These are phyloP conservation scores for Nineta flava DNA, from an alignment of 2,888 invertebrate genomes.

Conservation along the genomic window DNA sequence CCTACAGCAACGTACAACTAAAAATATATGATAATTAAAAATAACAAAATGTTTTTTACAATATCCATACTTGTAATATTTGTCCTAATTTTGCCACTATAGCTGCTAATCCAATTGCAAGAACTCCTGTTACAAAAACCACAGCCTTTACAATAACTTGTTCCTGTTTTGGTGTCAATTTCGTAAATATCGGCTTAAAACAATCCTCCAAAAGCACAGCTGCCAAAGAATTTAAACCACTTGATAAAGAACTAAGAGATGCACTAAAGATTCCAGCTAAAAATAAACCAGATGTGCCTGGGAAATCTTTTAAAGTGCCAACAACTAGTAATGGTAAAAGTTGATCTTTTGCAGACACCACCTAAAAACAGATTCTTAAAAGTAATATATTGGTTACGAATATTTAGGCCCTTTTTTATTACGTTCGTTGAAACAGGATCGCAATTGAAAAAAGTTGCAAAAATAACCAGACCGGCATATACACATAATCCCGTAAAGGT, in stretches of 20 bases:
- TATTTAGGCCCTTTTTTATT: slow-evolving; percentile 10
- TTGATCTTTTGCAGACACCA: slow-evolving; percentile 19
- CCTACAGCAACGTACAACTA: slow-evolving; percentile 26
- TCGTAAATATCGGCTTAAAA: slow-evolving; percentile 14
- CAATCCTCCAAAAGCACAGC: slow-evolving; percentile 21
- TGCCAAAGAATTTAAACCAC: slow-evolving; percentile 21
- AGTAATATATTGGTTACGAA: background rate
- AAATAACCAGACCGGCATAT: slow-evolving; percentile 25
- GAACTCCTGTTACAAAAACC: slow-evolving; percentile 16
- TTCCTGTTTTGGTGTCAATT: slow-evolving; percentile 15
- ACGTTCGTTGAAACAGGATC: slow-evolving; percentile 23
- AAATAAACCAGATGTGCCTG: slow-evolving; percentile 36
- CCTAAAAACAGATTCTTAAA: background rate
- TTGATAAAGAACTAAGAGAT: slow-evolving; percentile 27
- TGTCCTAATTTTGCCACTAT: slow-evolving; percentile 64
- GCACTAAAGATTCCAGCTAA: slow-evolving; percentile 39
- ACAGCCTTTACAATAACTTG: slow-evolving; percentile 17
- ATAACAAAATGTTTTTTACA: background rate
- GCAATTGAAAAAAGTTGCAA: slow-evolving; percentile 26
- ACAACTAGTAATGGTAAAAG: slow-evolving; percentile 34
- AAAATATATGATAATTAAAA: background rate
- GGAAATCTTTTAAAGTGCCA: slow-evolving; percentile 28
- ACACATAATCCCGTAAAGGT: slow-evolving; percentile 6
- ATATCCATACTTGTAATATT: slow-evolving; percentile 43
- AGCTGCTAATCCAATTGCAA: slow-evolving; percentile 36